Percentiles rank a stretch among this genome's conserved stretches.
phyloP scores from a whole-genome alignment of 2,113 vertebrate species.

The Pachycephala philippinensis region DNA sequence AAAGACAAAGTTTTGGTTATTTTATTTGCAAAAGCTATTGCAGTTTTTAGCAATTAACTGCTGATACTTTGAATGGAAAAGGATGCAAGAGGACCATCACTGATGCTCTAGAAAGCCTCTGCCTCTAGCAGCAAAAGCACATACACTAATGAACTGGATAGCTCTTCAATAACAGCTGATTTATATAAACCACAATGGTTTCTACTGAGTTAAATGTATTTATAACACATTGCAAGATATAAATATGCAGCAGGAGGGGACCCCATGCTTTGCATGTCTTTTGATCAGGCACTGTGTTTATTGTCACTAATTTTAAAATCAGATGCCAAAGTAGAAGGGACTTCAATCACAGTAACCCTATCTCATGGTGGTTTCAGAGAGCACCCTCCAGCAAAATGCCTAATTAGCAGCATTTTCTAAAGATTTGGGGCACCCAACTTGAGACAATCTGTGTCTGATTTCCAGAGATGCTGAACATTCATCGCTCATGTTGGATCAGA shows the following conservation, averaged over 20 bases:
- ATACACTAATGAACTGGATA: not conserved
- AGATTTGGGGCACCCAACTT: constrained; percentile 41
- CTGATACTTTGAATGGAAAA: not conserved
- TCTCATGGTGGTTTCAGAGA: constrained; percentile 45
- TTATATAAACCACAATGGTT: constrained; percentile 49
- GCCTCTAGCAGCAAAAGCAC: not conserved
- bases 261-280: constrained; percentile 53
- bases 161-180: constrained; percentile 39
- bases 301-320: constrained; percentile 56
- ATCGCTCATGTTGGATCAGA: not conserved
- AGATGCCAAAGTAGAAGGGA: constrained; percentile 43
- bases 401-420: constrained; percentile 52
- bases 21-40: not conserved
- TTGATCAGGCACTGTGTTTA: constrained; percentile 60
- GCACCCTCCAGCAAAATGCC: constrained; percentile 36
- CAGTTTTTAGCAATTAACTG: not conserved
- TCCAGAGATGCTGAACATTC: constrained; percentile 10
- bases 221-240: constrained; percentile 55
- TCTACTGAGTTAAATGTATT: constrained; percentile 61
- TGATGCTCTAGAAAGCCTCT: not conserved
- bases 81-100: not conserved
- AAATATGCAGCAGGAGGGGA: constrained; percentile 60
- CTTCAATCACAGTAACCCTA: constrained; percentile 57
- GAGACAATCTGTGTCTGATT: constrained; percentile 34
- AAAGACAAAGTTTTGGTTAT: not conserved